Percentiles rank a stretch among this genome's conserved stretches.
Evolutionary conservation across 30 jellyfish, hydroid and myxozoan genomes (phyloP).

Genomic region (Catostylus mosaicus): DNA sequence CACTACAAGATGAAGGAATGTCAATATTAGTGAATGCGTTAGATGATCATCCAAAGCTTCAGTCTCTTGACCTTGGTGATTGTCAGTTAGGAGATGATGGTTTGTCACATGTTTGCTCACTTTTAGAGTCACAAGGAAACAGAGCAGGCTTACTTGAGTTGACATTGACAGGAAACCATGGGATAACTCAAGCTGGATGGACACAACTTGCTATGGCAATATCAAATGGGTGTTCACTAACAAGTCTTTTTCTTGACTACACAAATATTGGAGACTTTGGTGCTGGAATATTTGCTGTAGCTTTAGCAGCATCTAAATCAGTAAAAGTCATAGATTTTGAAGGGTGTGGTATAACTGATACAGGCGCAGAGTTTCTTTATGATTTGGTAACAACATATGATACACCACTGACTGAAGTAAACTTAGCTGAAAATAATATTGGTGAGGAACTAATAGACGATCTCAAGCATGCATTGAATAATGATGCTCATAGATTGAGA

Average conservation of each 20-base stretch:
- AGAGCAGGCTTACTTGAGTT: constrained; percentile 69
- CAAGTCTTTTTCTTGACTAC: constrained; percentile 85
- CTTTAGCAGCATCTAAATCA: constrained; percentile 84
- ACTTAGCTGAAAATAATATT: constrained; percentile 83
- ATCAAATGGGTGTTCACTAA: constrained; percentile 71
- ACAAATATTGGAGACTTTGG: constrained; percentile 96
- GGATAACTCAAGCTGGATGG: constrained; percentile 95
- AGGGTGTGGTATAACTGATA: constrained; percentile 91
- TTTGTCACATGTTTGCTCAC: constrained; percentile 65
- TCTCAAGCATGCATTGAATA: constrained; percentile 72
- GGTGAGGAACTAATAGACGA: constrained; percentile 84
- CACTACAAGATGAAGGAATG: constrained; percentile 96
- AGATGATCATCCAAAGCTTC: constrained; percentile 89
- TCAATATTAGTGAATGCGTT: constrained; percentile 72
- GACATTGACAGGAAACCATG: constrained; percentile 92
- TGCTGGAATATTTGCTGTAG: constrained; percentile 96
- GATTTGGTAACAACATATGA: constrained; percentile 81
- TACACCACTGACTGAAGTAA: constrained; percentile 64
- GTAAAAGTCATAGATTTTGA: constrained; percentile 82
- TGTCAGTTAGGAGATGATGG: constrained; percentile 95
- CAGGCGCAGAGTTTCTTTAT: constrained; percentile 91
- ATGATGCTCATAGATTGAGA: constrained; percentile 14
- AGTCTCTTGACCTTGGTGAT: constrained; percentile 94
- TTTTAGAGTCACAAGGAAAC: constrained; percentile 50
- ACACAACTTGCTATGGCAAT: constrained; percentile 97